A percentile compares a stretch with the other conserved stretches of the same genome.
Evolutionary conservation across 2,888 invertebrate genomes (phyloP).

Genomic region (Tipula lateralis): DNA sequence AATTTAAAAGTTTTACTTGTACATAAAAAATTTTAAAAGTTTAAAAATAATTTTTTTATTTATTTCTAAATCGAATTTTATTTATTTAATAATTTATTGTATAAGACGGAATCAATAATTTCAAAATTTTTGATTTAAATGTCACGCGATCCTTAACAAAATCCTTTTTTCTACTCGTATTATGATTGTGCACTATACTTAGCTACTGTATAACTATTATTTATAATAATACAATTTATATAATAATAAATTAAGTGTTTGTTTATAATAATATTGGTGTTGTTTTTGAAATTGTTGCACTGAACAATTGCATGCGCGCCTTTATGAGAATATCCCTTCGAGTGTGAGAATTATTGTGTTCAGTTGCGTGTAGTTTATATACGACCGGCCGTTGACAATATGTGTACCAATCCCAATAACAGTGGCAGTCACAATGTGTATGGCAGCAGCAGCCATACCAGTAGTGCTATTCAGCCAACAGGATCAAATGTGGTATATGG

Average conservation of each 20-base stretch:
- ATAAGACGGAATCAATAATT: neutral
- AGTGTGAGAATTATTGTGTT: neutral
- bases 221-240: neutral
- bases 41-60: neutral
- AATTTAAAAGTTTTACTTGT: slow-evolving; percentile 14
- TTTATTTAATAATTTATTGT: neutral
- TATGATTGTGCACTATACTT: neutral
- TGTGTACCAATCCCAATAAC: neutral
- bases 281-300: neutral
- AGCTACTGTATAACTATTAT: neutral
- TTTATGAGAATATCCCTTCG: neutral
- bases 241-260: neutral
- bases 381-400: neutral
- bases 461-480: neutral
- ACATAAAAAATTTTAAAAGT: neutral
- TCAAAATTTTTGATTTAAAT: neutral
- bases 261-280: neutral
- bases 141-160: neutral
- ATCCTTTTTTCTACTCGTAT: neutral
- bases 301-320: neutral
- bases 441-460: neutral
- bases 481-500: neutral
- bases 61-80: neutral
- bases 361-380: neutral
- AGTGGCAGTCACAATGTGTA: neutral